phyloP scores from a whole-genome alignment of 35 echinoderm and acorn worm species.

The Ptychodera flava region DNA sequence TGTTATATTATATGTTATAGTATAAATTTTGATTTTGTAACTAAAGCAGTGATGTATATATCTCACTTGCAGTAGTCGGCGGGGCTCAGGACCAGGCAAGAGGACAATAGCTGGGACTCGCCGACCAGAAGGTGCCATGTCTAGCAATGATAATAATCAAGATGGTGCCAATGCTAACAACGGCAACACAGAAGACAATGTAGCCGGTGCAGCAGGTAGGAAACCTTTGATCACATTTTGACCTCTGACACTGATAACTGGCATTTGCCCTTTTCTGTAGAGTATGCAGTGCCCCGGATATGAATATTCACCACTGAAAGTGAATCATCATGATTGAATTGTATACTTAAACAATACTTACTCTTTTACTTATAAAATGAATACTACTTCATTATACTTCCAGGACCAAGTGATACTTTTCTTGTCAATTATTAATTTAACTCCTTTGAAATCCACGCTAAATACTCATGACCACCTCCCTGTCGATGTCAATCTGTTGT shows the following conservation, averaged over 20 bases:
- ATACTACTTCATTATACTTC: too few relatives aligned
- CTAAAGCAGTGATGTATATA: too few relatives aligned
- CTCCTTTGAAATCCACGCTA: too few relatives aligned
- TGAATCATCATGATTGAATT: background rate
- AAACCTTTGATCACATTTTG: background rate
- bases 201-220: constrained; percentile 21
- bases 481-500: too few relatives aligned
- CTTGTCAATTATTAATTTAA: too few relatives aligned
- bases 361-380: background rate
- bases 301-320: background rate
- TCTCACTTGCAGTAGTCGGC: constrained; percentile 83
- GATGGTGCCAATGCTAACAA: constrained; percentile 51
- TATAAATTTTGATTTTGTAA: too few relatives aligned
- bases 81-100: constrained; percentile 99
- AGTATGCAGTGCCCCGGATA: background rate
- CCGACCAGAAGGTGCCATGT: constrained; percentile 68
- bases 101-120: constrained; percentile 60
- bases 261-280: background rate
- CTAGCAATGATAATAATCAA: constrained; percentile 70
- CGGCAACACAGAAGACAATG: constrained; percentile 44
- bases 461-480: too few relatives aligned
- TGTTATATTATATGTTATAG: too few relatives aligned
- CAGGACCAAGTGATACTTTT: too few relatives aligned
- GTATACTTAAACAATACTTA: background rate
- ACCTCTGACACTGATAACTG: background rate